Percentiles rank a stretch among this genome's conserved stretches.
These are phyloP conservation scores for Serinus canaria DNA, from an alignment of 2,113 vertebrate species.

Conservation along the genomic window DNA sequence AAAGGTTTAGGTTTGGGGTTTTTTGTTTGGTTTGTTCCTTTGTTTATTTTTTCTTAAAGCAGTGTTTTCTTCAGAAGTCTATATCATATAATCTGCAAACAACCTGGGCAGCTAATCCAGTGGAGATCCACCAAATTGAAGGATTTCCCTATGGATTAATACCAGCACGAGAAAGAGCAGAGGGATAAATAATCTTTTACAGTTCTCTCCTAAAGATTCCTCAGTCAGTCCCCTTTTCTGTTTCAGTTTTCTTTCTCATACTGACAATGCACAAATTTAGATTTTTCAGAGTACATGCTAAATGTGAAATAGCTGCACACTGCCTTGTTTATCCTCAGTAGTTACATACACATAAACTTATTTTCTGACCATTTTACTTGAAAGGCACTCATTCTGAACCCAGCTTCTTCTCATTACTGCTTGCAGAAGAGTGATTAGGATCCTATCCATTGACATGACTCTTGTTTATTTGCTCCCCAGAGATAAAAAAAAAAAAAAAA, in stretches of 20 bases:
- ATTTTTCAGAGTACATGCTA: not conserved
- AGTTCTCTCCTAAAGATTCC: not conserved
- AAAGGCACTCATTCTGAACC: not conserved
- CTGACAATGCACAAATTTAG: not conserved
- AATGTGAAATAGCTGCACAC: not conserved
- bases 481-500: not conserved
- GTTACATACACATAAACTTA: not conserved
- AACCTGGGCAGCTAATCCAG: not conserved
- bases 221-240: not conserved
- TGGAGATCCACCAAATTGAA: not conserved
- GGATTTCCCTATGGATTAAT: not conserved
- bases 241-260: not conserved
- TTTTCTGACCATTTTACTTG: not conserved
- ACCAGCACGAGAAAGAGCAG: not conserved
- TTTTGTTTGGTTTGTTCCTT: not conserved
- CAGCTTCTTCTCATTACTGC: not conserved
- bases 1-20: accelerated
- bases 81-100: not conserved
- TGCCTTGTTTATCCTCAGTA: not conserved
- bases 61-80: not conserved
- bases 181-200: not conserved
- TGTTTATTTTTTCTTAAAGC: not conserved
- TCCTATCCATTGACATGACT: not conserved
- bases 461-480: not conserved
- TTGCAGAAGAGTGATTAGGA: not conserved